These are phyloP conservation scores for Monomorium pharaonis DNA, from an alignment of 1,140 invertebrate genomes.

Conservation along the genomic window DNA sequence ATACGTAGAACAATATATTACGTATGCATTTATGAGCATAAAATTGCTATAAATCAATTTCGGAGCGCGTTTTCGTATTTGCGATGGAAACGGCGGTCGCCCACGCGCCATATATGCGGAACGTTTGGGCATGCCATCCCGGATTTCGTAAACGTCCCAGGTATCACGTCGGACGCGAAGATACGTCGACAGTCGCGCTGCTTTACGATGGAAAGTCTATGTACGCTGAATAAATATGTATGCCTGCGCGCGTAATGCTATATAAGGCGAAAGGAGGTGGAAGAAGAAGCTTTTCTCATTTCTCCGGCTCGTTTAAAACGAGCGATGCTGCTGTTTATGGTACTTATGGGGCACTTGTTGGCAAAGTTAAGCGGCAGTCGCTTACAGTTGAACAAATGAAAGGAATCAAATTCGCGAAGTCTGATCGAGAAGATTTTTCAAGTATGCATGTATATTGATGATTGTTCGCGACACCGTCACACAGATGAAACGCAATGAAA, in stretches of 20 bases:
- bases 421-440: background rate
- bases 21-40: conserved; percentile 46
- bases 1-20: background rate
- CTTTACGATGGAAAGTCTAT: conserved; percentile 66
- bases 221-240: conserved; percentile 75
- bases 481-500: background rate
- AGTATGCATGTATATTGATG: background rate
- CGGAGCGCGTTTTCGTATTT: conserved; percentile 41
- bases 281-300: conserved; percentile 48
- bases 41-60: conserved; percentile 56
- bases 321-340: conserved; percentile 15
- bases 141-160: conserved; percentile 70
- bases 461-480: background rate
- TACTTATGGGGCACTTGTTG: background rate
- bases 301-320: conserved; percentile 22
- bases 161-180: conserved; percentile 62
- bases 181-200: conserved; percentile 62
- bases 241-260: conserved; percentile 65
- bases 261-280: conserved; percentile 61
- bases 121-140: conserved; percentile 53
- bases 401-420: background rate
- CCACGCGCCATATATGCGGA: conserved; percentile 54
- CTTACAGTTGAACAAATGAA: conserved; percentile 34
- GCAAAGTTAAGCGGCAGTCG: background rate
- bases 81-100: conserved; percentile 59